Conservation (phyloP, 2,113 vertebrate species). For the Vidua macroura region DNA sequence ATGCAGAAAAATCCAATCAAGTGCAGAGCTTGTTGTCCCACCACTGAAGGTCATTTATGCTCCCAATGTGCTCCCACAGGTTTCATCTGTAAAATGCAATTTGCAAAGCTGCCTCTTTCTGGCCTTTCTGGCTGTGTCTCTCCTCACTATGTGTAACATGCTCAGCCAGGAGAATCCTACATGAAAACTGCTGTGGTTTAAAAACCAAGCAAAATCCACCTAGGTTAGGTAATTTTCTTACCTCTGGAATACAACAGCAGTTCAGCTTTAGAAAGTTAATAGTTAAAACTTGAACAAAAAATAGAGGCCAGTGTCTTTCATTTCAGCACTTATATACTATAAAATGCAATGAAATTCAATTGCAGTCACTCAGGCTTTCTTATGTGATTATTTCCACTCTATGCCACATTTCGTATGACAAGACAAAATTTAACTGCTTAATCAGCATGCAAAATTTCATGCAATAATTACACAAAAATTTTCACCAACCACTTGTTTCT, state of each 20-base stretch:
- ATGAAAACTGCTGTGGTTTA: not conserved
- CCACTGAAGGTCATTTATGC: not conserved
- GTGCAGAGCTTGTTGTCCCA: not conserved
- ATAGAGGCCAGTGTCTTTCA: not conserved
- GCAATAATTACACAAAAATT: not conserved
- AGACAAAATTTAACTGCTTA: not conserved
- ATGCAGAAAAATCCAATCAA: not conserved
- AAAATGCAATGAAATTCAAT: not conserved
- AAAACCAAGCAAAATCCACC: not conserved
- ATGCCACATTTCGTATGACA: not conserved
- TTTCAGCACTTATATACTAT: not conserved
- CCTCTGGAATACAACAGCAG: not conserved
- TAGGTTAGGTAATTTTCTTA: not conserved
- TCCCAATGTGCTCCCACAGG: not conserved
- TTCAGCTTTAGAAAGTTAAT: not conserved
- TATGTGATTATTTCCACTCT: not conserved
- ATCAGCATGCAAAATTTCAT: not conserved
- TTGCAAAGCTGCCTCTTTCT: not conserved
- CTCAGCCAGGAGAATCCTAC: not conserved
- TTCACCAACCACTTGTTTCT: not conserved
- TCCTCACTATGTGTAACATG: rapidly evolving
- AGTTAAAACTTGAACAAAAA: not conserved
- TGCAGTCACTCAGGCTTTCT: not conserved
- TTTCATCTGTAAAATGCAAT: not conserved
- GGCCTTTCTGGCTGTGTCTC: not conserved